Evolutionary conservation across 2,113 vertebrate species (phyloP), one percentile per base, ranked within the genome.

Genomic region (Carassius gibelio): DNA sequence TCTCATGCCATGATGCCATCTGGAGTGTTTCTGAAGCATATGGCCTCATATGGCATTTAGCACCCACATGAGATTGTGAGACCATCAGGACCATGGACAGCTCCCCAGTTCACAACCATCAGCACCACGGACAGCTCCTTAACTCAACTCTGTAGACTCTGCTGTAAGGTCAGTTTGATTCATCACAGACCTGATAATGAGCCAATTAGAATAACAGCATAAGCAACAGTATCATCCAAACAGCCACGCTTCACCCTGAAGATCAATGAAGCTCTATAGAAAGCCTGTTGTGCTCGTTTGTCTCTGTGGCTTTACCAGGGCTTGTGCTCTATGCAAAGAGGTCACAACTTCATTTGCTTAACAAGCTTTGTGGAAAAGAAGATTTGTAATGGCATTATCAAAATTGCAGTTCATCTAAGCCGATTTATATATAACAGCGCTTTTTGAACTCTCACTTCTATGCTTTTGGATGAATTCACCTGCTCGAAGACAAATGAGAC

Each of bases 81-180:
- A 21, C 62, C 52, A 82, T 87, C 78, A 89, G 88, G 17, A 87
- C 85, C 79, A 78, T 61, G 66, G 88, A 84, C 69, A 86, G 85
- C 74, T 57, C 64, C n/a, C 23, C 0, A 4, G 23, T 17, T 45
- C 59, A 64, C 36, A 52, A 3, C 38, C 61, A 85, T 55, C 48
- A 55, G 26, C 23, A 55, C 48, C 75, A 76, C 3, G 8, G 75
- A 76, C 23, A 76, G 69, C 19, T 42, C 9, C 68, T 34, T 71
- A 19, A 69, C 66, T 36, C 38, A 52, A 38, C 11, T n/a, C 30
- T 69, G 50, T 30, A 30, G 30, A 76, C 7, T 76, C 69, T 84
- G 34, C 34, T 68, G 11, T 14, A 57, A n/a, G 4, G 7, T 42
- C 30, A 38, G 75, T 45, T 10, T 30, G 59, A 45, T 9, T 57